Evolutionary conservation across 2,797 vertebrate species (phyloP).

Genomic region (Microcaecilia unicolor): DNA sequence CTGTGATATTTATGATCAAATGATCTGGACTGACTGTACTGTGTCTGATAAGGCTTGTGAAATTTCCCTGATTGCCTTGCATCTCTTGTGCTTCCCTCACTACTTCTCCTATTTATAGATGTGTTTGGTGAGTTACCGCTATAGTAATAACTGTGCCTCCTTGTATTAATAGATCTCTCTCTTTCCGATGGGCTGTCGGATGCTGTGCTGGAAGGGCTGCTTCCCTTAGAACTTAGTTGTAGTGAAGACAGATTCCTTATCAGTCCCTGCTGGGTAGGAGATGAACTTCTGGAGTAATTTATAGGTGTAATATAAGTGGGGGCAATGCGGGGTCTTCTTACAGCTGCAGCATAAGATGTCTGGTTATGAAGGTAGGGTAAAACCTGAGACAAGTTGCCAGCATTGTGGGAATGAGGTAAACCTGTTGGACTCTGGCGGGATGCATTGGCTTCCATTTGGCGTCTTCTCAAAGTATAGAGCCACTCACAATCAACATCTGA

Average conservation of each 20-base stretch:
- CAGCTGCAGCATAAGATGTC: conserved; percentile 76
- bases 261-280: conserved; percentile 65
- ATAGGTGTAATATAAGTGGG: conserved; percentile 50
- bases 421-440: conserved; percentile 35
- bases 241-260: conserved; percentile 68
- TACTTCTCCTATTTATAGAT: conserved; percentile 31
- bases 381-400: conserved; percentile 65
- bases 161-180: conserved; percentile 53
- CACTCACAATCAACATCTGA: conserved; percentile 75
- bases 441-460: conserved; percentile 53
- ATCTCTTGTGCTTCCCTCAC: conserved; percentile 34
- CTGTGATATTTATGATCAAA: conserved; percentile 29
- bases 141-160: conserved; percentile 28
- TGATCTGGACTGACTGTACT: neutral
- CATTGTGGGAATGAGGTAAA: conserved; percentile 40
- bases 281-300: conserved; percentile 72
- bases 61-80: conserved; percentile 26
- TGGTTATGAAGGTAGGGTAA: conserved; percentile 69
- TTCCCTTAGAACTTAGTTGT: conserved; percentile 83
- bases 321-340: conserved; percentile 64
- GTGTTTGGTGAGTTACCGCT: conserved; percentile 45
- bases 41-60: conserved; percentile 15
- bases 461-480: conserved; percentile 71
- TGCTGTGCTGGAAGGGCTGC: conserved; percentile 82
- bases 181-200: conserved; percentile 72